Percentiles rank a stretch among this genome's conserved stretches.
Evolutionary conservation across 1,140 invertebrate species (phyloP).

Genomic region (Apis florea): DNA sequence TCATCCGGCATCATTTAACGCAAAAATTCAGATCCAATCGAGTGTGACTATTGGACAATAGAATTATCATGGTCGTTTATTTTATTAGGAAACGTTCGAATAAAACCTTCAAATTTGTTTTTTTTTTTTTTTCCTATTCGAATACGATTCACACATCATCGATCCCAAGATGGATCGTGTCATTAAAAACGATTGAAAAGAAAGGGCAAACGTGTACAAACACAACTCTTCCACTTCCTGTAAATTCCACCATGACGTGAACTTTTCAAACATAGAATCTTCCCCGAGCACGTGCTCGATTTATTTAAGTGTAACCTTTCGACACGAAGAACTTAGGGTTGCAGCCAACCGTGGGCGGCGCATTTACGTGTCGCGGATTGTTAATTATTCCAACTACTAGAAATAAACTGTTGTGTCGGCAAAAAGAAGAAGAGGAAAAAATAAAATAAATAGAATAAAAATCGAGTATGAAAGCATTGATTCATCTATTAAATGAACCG

Average conservation of each 20-base stretch:
- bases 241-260: background rate
- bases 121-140: no score
- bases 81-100: no score
- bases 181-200: background rate
- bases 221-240: background rate
- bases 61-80: no score
- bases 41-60: no score
- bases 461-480: no score
- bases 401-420: no score
- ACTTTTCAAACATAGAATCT: background rate
- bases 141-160: background rate
- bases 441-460: no score
- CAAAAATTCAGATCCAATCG: no score
- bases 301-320: slow-evolving; percentile 1
- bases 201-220: background rate
- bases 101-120: no score
- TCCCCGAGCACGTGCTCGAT: background rate
- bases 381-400: background rate
- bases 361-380: background rate
- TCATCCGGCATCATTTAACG: no score
- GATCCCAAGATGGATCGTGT: background rate
- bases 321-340: background rate
- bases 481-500: no score
- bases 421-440: no score
- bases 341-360: background rate